Base-by-base conservation (phyloP, 2,113 vertebrate species). In the Etia nguti region DNA sequence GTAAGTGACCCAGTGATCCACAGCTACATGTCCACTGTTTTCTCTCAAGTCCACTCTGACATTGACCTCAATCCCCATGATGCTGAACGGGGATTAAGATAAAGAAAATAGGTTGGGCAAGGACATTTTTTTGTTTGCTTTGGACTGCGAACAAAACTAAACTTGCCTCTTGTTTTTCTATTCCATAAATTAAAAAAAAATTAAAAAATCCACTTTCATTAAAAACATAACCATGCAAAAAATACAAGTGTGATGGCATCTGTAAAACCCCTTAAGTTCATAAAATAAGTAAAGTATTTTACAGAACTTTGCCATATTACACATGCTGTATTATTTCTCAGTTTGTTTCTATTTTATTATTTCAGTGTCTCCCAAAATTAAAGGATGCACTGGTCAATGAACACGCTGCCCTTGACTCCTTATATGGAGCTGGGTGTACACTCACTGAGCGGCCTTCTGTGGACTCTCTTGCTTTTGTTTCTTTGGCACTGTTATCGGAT, bases 401-500 rank as follows among this genome's bases (percentile, higher is more conserved):
- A 94, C 89, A 93, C 97, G 2, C 88, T 96, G 48, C 95, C 96
- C 50, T 82, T 96, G 85, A 79, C 95, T 80, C 93, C 95, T 1
- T 95, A 91, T 65, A 92, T 54, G 79, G 96, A 97, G 91, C 91
- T 91, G 77, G 96, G 96, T 57, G 95, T 95, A 84, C 96, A 92
- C 34, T 97, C 97, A 2, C 93, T 97, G 20, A 96, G 96, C 1
- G 97, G 97, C 31, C 92, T 98, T 59, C 94, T 98, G 80, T 97
- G 97, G 93, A 97, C 97, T 29, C 85, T 98, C 3, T 95, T 97
- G 50, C 94, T 98, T 26, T 96, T 98, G 36, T 98, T 98, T 81
- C 95, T 98, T 70, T 98, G 97, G 97, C 97, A 98, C 92, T 98
- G 97, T 84, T 98, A 98, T 75, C 96, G 97, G 2, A 94, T 98